Base-by-base conservation (phyloP, 2,113 vertebrate genomes). In the Recurvirostra avosetta region DNA sequence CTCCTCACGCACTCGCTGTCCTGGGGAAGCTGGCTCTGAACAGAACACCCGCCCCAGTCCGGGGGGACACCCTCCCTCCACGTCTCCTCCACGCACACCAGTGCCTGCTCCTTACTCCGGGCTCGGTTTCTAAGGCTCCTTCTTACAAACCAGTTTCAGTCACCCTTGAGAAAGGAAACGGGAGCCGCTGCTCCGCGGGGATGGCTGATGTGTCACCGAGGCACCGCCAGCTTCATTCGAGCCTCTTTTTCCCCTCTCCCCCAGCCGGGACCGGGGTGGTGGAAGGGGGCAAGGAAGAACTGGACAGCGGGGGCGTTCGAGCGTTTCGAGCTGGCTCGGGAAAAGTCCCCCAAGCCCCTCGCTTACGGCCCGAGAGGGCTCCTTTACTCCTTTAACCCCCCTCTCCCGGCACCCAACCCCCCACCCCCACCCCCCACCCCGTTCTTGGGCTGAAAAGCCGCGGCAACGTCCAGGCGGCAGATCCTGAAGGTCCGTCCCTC, bases 231-330 rank as follows among this genome's bases (percentile, higher is more conserved):
- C 38, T 47, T 43, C 55, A 22, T 21, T 41, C 9, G 10, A 77
- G 50, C 5, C 10, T 21, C 36, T 47, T 5, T 40, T 11, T 3
- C 7, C 12, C 21, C 27, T 15, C 21, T 10, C 26, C 22, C 55
- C 45, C 8, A 15, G 23, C 12, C 6, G 8, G 26, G 58, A 72
- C 36, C 0, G 9, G 18, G 27, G n/a, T 1, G 47, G 12, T 27
- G 41, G 41, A 50, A 56, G 12, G 12, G 18, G 9, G 6, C 11
- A 43, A 70, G 73, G 53, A 30, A 47, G 30, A 77, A 88, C 4
- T 9, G 65, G 40, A 40, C 9, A 34, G 23, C 20, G 4, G 29
- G 17, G 63, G 56, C 45, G 29, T n/a, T n/a, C 5, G 4, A 10
- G n/a, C 20, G 30, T 50, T 86, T 80, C 78, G 11, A 72, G 12